Evolutionary conservation across 2,888 invertebrate species (phyloP), one percentile per base, ranked within the genome.

Genomic region (Drosophila emarginata): DNA sequence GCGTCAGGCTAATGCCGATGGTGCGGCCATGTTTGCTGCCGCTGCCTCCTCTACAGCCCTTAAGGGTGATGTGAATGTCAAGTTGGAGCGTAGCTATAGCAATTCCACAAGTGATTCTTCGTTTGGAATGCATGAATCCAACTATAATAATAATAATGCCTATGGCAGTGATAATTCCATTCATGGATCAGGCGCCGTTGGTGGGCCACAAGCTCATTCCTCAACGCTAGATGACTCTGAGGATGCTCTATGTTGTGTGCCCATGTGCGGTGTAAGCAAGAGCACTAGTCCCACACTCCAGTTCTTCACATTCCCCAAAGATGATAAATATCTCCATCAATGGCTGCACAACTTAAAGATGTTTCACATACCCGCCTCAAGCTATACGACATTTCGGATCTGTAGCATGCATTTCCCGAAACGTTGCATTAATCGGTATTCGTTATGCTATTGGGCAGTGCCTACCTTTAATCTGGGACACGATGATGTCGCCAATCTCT

Each of bases 281-380:
- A 81, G 86, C 70, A 86, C 88, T 3, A 88, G 90, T 15, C 90
- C 91, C 0, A 87, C 90, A 4, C 64, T 90, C 39, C 91, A 90
- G 68, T 90, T 90, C 56, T 90, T 90, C 61, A 83, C 87, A 50
- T 90, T 90, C 52, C 90, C 90, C 15, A 84, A 83, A 54, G 90
- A 90, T 62, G 90, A 89, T 2, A 90, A 90, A 61, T 90, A 90
- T 68, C 76, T 90, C 51, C 80, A 84, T 50, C 90, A 90, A 70
- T 90, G 90, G 90, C 71, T 90, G 37, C 91, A 90, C 59, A 90
- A 90, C 53, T 83, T 90, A 3, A 90, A 90, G 77, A 90, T 90
- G 89, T 74, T 84, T 14, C 89, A 88, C 57, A 69, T 85, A 58
- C 82, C 88, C 40, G 78, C 87, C 3, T 71, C 80, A 9, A 79